Evolutionary conservation across 1,140 invertebrate species (phyloP), one percentile per base, ranked within the genome.

Genomic region (Papilio glaucus): DNA sequence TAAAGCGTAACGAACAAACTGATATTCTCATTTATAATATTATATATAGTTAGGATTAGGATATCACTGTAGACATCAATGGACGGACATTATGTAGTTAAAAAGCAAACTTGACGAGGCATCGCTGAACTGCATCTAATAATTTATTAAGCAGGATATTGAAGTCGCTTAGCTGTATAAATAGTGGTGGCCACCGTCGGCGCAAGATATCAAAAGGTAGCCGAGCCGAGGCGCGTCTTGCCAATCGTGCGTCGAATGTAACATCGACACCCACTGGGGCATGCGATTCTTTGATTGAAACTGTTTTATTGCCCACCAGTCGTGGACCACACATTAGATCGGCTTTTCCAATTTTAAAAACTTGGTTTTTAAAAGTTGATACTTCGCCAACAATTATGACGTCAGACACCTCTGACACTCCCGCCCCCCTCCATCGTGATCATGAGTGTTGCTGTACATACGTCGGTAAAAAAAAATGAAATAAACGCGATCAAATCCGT

Each of bases 201-300:
- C 24, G 10, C 49, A 9, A 62, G 60, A 26, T 33, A 18, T 38
- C 15, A 18, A n/a, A 37, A 65, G 29, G 37, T 38, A 37, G 37
- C 1, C 15, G 62, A 37, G 37, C 1, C 15, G 62, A 65, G 62
- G 62, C 62, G 37, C 15, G 10, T 38, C 62, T 71, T 62, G 62
- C 74, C 71, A 77, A 80, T 77, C 57, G 73, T 26, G 67, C 75
- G 73, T 79, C 68, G 60, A 69, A 75, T 76, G 45, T 72, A 63
- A 53, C 73, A 73, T 74, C 65, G 24, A 57, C 65, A 72, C 72
- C 45, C 68, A 37, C 4, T 57, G 39, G 69, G 76, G 69, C 72
- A 70, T 76, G 53, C 42, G 57, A 53, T 29, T 39, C 72, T 78
- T 70, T 73, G 69, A 76, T 78, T 78, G 72, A 57, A 72, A 42